Evolutionary conservation across 53 echinoderm and acorn worm species (phyloP), one percentile per base, ranked within the genome.

Genomic region (Mesocentrotus franciscanus): DNA sequence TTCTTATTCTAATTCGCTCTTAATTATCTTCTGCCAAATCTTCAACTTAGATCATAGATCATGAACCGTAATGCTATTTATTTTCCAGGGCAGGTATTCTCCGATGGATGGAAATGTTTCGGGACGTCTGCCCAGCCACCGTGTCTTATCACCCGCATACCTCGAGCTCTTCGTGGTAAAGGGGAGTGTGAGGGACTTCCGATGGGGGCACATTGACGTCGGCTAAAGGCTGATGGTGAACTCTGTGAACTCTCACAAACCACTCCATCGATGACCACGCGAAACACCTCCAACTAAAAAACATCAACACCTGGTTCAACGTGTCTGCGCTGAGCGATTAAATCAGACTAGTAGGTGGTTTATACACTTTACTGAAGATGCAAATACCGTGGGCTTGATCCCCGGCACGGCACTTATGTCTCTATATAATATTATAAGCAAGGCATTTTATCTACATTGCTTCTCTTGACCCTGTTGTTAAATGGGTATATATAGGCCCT

Each of bases 121-220:
- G 76, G 33, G 76, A 76, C 76, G 76, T 30, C 27, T 76, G 27
- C 76, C 30, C 76, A 76, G 27, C 76, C 30, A 76, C 76, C 76
- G 76, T 76, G 76, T 76, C 76, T 76, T 76, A 76, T 76, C 76
- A 27, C 33, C 76, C 30, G 33, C 33, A 13, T 33, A 76, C 76
- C 76, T 76, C 30, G 15, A 76, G 76, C 33, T 13, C 30, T 76
- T 76, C 30, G 30, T 14, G 76, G 76, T 30, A 76, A 76, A 76
- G 76, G 76, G 76, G 76, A 76, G 76, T 76, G 76, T 76, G 76
- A 76, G 76, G 27, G 14, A 76, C 76, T 76, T 76, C 76, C 76
- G 76, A 13, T 76, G 76, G 27, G 76, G n/a, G 76, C 76, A 27
- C 76, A 33, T 32, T 76, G 32, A 75, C 75, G 75, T 75, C 30